A percentile compares a stretch with the other conserved stretches of the same genome.
Evolutionary conservation across 1,140 invertebrate species (phyloP).

Genomic region (Babylonia areolata): DNA sequence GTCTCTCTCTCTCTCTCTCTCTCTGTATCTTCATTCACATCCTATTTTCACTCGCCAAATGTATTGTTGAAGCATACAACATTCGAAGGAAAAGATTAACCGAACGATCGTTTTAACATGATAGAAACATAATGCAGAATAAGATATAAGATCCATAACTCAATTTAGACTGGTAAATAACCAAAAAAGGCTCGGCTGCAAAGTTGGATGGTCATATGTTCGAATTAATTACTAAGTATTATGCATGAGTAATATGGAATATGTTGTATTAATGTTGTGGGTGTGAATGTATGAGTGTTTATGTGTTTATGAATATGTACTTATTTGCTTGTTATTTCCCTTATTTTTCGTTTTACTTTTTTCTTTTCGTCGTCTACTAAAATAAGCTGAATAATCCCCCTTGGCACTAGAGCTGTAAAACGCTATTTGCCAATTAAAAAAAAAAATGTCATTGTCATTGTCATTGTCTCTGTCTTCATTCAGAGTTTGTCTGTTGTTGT

Average conservation of each 20-base stretch:
- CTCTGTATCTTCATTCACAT: neutral
- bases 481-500: neutral
- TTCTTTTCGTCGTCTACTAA: neutral
- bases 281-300: no score
- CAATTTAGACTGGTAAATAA: no score
- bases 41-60: neutral
- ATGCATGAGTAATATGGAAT: no score
- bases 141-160: no score
- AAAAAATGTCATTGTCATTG: neutral
- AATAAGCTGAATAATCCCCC: neutral
- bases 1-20: neutral
- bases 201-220: no score
- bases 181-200: no score
- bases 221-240: no score
- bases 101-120: no score
- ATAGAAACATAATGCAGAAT: no score
- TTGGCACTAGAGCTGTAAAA: neutral
- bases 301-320: no score
- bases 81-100: neutral
- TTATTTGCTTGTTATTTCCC: no score
- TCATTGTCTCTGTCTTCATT: neutral
- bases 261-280: no score
- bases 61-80: neutral
- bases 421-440: neutral
- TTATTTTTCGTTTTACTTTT: neutral